phyloP scores from a whole-genome alignment of 2,888 invertebrate genomes.

The Dynastes tityus region DNA sequence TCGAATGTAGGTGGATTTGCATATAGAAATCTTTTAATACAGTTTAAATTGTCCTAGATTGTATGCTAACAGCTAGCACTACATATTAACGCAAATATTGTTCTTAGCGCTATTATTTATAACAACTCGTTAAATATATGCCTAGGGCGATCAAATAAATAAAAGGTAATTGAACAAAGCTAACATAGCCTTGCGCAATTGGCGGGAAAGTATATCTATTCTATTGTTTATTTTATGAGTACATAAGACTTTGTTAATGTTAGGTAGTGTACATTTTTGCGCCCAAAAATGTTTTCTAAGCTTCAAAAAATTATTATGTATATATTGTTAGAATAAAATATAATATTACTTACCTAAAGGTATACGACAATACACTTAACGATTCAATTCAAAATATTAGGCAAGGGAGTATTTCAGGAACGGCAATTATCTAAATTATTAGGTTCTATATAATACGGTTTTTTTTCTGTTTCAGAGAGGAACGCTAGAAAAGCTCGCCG shows the following conservation, averaged over 20 bases:
- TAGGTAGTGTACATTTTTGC: neutral
- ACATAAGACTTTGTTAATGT: neutral
- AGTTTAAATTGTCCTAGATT: too few species aligned
- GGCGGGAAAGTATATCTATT: constrained; percentile 29
- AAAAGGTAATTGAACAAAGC: constrained; percentile 7
- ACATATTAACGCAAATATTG: neutral
- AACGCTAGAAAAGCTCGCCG: neutral
- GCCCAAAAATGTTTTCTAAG: too few species aligned
- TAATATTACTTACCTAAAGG: neutral
- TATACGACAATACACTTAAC: neutral
- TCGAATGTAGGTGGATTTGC: too few species aligned
- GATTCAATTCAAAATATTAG: neutral
- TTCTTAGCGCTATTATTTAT: neutral
- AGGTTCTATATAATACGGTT: too few species aligned
- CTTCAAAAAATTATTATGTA: neutral
- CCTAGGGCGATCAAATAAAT: constrained; percentile 19
- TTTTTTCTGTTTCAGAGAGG: too few species aligned
- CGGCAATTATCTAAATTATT: too few species aligned
- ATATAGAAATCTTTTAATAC: too few species aligned
- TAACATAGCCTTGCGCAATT: constrained; percentile 34
- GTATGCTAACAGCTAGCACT: too few species aligned
- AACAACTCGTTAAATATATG: constrained; percentile 5
- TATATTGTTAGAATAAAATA: constrained; percentile 8
- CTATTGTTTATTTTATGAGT: constrained; percentile 18
- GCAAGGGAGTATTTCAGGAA: too few species aligned